Evolutionary conservation across 92 coral and sea anemone genomes (phyloP), one percentile per base, ranked within the genome.

Genomic region (Palythoa heliodiscus): DNA sequence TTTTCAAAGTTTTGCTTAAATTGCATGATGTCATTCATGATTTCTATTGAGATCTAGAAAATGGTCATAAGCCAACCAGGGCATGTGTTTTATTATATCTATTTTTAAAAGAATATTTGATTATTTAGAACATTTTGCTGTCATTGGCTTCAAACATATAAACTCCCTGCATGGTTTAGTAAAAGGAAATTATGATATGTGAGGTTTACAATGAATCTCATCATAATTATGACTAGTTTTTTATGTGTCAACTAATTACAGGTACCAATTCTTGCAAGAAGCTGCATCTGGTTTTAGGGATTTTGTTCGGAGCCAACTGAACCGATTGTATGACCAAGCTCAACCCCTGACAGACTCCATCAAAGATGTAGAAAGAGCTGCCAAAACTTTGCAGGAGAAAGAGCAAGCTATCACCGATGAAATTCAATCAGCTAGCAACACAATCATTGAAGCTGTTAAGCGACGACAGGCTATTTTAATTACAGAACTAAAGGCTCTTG

Each of bases 311-410:
- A 92, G 94, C 53, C 99, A 95, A 76, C 78, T 96, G 25, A 92
- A 91, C 86, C 83, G 94, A 53, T 73, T 96, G 52, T 93, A 93
- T 48, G 99, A 96, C 60, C 98, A 94, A 82, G 98, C 98, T 1
- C 97, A 93, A 63, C 99, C 99, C 2, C 83, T 96, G 82, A 95
- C 99, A 38, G 99, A 96, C 38, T 96, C 99, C 19, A 96, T 96
- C n/a, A 91, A 89, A 78, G 99, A 95, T 74, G 98, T 96, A 3
- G 94, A 96, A 64, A 96, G 92, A 88, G 94, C 99, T 4, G 93
- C 99, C 5, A 92, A 92, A 57, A 93, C 95, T 37, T 87, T 96
- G 29, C 98, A 96, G 78, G 98, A 96, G 78, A 89, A 93, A 19
- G 98, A 95, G 67, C 98, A 94, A 66, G 88, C 74, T 16, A 93